Conservation (phyloP, 2,113 vertebrate species). For the Suncus etruscus region DNA sequence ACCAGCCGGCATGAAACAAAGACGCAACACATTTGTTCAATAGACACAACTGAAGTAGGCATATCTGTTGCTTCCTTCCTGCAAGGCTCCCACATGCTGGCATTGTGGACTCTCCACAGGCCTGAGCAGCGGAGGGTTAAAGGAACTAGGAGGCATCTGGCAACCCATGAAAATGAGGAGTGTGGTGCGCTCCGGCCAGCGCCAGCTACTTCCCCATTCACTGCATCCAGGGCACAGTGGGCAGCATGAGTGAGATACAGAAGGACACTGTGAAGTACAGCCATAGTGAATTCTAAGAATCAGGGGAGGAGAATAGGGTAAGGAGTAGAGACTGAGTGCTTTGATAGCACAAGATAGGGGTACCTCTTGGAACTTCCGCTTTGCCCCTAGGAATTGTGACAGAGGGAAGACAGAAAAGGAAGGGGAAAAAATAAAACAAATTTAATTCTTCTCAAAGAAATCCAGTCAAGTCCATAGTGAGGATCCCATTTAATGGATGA, state of each 20-base stretch:
- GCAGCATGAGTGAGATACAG: not conserved
- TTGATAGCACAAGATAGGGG: not conserved
- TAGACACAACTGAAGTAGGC: not conserved
- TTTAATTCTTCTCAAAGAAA: slow-evolving; percentile 5
- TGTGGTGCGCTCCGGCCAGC: not conserved
- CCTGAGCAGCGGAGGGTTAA: not conserved
- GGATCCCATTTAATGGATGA: not conserved
- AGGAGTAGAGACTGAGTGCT: not conserved
- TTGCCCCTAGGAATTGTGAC: not conserved
- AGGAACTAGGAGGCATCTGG: not conserved
- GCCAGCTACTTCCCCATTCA: not conserved
- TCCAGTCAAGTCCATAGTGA: not conserved
- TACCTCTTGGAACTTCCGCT: no score
- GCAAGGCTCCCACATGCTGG: not conserved
- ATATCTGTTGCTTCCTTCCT: not conserved
- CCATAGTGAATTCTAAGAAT: slow-evolving; percentile 30
- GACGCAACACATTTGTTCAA: fast-evolving
- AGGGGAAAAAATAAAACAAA: not conserved
- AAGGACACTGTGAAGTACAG: not conserved
- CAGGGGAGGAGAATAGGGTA: not conserved
- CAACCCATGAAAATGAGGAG: not conserved
- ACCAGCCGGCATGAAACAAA: not conserved
- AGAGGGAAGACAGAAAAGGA: not conserved
- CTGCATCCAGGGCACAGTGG: not conserved
- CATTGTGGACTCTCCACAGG: not conserved